Evolutionary conservation across 1,140 invertebrate genomes (phyloP).

Genomic region (Leptopilina clavipes): DNA sequence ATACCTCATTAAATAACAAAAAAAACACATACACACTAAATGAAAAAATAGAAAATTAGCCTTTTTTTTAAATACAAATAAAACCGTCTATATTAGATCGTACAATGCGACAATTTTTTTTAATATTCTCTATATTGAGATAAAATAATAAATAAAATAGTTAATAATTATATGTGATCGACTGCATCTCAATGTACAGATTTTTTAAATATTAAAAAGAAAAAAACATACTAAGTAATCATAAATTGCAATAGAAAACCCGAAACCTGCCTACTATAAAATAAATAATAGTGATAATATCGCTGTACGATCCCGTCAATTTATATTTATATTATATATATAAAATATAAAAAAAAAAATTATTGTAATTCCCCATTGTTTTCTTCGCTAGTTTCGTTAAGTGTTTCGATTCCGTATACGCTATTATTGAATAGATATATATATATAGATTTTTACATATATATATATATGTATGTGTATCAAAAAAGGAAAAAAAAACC

Average conservation of each 20-base stretch:
- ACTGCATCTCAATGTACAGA: constrained; percentile 29
- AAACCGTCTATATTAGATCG: constrained; percentile 21
- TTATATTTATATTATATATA: too few relatives aligned
- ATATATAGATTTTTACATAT: constrained; percentile 7
- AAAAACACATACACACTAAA: constrained; percentile 53
- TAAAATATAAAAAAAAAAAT: too few relatives aligned
- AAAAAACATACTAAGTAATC: not conserved
- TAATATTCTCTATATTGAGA: not conserved
- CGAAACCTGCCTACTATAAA: constrained; percentile 29
- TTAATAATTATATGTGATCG: not conserved
- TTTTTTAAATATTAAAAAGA: not conserved
- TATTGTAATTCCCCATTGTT: not conserved
- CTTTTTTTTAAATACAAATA: constrained; percentile 37
- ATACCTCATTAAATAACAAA: constrained; percentile 46
- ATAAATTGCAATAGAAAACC: constrained; percentile 39
- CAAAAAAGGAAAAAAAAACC: constrained; percentile 3
- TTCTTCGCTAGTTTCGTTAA: constrained; percentile 27
- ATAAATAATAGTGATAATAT: constrained; percentile 28
- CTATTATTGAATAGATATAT: constrained; percentile 32
- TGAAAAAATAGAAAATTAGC: constrained; percentile 49
- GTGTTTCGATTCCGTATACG: constrained; percentile 25
- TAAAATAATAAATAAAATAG: not conserved
- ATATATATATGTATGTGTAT: constrained; percentile 31
- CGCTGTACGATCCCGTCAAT: constrained; percentile 31
- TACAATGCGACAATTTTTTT: constrained; percentile 11